Evolutionary conservation across 1,140 invertebrate genomes (phyloP), one percentile per base, ranked within the genome.

Genomic region (Nixonia krombeini): DNA sequence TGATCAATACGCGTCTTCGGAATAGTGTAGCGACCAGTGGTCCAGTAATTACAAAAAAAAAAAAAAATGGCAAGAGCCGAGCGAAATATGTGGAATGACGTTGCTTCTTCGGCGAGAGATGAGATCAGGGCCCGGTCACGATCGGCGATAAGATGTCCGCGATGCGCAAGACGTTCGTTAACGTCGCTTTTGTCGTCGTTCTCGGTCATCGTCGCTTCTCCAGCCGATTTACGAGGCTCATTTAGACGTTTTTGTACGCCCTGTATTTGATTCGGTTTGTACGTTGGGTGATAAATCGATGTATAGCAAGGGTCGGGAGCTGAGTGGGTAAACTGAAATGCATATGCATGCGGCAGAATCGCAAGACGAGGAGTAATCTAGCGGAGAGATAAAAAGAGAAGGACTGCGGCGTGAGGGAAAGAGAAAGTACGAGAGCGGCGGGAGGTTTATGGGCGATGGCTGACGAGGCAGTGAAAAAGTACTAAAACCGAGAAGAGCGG

Each of bases 391-490:
- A 55, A n/a, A 29, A 37, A 51, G 41, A 51, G 13, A 16, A 1
- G 17, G 18, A 13, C 18, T 29, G 26, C 18, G 44, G 28, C 17
- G 41, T 33, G 49, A 52, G 33, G 8, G 37, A 53, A 38, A 45
- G 63, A 55, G 23, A 49, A 35, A 40, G n/a, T 52, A 49, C 13
- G 66, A 68, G 53, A 61, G 41, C 57, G 62, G 68, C 67, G 72
- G 67, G 63, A 65, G 74, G 78, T 84, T 84, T 84, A 84, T 81
- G 79, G 80, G 70, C 79, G 80, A 83, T 83, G 81, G 78, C 78
- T 84, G 81, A 84, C 81, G 82, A 83, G 82, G 82, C 78, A 80
- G 82, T 84, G 80, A 84, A 83, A 84, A 84, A 84, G 82, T 82
- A 84, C 69, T 84, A 84, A 83, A 84, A 83, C 77, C 74, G 73